Evolutionary conservation across 2,113 vertebrate genomes (phyloP), one percentile per base, ranked within the genome.

Genomic region (Pygoscelis antarcticus): DNA sequence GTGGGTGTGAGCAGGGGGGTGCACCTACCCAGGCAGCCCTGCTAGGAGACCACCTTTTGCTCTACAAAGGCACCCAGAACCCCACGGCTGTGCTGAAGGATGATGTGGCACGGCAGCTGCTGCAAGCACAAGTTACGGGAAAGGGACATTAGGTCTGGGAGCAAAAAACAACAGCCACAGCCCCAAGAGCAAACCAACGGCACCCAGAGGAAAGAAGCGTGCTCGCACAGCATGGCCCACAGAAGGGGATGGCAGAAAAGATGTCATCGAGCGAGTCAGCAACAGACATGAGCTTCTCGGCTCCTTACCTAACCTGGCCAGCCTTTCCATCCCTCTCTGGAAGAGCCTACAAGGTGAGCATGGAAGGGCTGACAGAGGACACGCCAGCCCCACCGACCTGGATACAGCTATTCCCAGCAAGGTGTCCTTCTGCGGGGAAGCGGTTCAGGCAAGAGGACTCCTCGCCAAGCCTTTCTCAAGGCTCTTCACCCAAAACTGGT

Each of bases 111-210:
- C 3, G 1, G 62, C 15, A 22, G 10, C 36, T 57, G 26, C 61
- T 8, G 1, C 1, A 0, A 20, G n/a, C 20, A 22, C 1, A 2
- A 65, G 16, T 34, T 71, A 29, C 6, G 17, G 46, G 58, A 81
- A 89, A 72, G n/a, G 52, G 40, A 47, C 6, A 2, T 62, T 77
- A 92, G 46, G 47, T 64, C 40, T 57, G 40, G 40, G 82, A 79
- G 44, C 34, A 71, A 84, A 62, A 85, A 70, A 17, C 1, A 0
- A n/a, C 42, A 74, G 77, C 30, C 40, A 85, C 34, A 70, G 77
- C 44, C 36, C 61, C 1, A 1, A 29, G 9, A 86, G 42, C 42
- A 80, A 89, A 74, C 6, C 32, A 84, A 25, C 0, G 0, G 70
- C 8, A 2, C 20, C 51, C 32, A 19, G 32, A 71, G 32, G 36